Percentiles rank a stretch among this genome's conserved stretches.
Conservation (phyloP, 1,140 invertebrate species). For the Trissolcus basalis region DNA sequence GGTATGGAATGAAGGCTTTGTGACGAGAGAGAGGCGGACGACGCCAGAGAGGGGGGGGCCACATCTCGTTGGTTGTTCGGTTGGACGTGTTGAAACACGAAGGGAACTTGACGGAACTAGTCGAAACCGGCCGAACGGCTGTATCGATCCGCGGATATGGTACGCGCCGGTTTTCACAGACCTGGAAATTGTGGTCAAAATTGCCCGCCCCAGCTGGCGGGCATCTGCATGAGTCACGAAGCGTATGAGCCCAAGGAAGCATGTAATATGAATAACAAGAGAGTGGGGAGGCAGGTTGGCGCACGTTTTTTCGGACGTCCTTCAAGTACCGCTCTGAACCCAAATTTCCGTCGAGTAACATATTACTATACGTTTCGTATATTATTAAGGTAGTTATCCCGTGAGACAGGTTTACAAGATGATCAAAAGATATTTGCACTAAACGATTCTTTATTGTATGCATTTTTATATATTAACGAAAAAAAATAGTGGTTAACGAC, state of each 20-base stretch:
- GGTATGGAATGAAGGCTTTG: constrained; percentile 51
- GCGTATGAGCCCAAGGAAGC: constrained; percentile 10
- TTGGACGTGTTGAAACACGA: constrained; percentile 53
- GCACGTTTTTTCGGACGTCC: too few species aligned
- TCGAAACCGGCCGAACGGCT: constrained; percentile 57
- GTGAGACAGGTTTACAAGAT: too few species aligned
- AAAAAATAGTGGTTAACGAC: too few species aligned
- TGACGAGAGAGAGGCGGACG: neutral
- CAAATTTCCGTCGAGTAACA: too few species aligned
- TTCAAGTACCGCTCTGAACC: too few species aligned
- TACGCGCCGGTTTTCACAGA: constrained; percentile 51
- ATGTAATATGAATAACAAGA: neutral
- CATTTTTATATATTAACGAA: too few species aligned
- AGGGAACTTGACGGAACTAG: constrained; percentile 58
- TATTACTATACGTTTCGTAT: too few species aligned
- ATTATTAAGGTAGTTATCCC: too few species aligned
- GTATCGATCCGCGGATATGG: constrained; percentile 54
- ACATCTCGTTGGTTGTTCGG: constrained; percentile 51
- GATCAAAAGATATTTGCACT: too few species aligned
- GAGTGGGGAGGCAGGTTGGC: too few species aligned
- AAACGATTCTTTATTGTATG: too few species aligned
- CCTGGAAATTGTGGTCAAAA: constrained; percentile 57
- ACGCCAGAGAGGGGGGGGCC: neutral
- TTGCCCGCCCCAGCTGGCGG: constrained; percentile 34
- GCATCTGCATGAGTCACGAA: constrained; percentile 50